phyloP scores from a whole-genome alignment of 64 coral and sea anemone genomes.

The Stylophora pistillata region DNA sequence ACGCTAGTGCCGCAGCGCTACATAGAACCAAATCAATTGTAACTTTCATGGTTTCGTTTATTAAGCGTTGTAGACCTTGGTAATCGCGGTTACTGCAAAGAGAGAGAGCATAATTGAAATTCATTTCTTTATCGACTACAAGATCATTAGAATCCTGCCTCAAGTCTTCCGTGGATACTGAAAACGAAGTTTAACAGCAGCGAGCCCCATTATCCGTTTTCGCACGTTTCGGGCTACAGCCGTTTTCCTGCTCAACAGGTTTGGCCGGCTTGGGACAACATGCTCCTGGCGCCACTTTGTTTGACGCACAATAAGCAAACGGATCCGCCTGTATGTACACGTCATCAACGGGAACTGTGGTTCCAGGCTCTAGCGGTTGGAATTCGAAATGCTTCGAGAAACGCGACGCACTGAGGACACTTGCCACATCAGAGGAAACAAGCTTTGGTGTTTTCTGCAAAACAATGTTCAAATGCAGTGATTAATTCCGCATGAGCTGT shows the following conservation, averaged over 20 bases:
- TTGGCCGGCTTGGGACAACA: constrained; percentile 15
- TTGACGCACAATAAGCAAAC: constrained; percentile 37
- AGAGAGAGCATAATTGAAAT: too few relatives aligned
- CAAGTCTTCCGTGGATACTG: background rate
- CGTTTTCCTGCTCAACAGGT: constrained; percentile 13
- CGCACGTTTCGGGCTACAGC: background rate
- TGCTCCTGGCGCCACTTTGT: background rate
- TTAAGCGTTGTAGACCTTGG: too few relatives aligned
- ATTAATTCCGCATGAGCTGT: too few relatives aligned
- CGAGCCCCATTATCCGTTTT: background rate
- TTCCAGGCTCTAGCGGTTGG: constrained; percentile 13
- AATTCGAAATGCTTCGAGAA: constrained; percentile 71
- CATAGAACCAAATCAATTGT: too few relatives aligned
- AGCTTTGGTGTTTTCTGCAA: constrained; percentile 28
- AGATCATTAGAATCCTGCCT: background rate
- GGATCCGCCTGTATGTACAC: constrained; percentile 59
- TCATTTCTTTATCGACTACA: background rate
- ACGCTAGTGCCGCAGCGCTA: too few relatives aligned
- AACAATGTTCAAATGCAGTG: too few relatives aligned
- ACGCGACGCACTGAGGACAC: constrained; percentile 37
- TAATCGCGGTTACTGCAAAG: too few relatives aligned
- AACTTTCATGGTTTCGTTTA: too few relatives aligned
- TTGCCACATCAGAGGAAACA: constrained; percentile 66
- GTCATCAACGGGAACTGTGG: constrained; percentile 27
- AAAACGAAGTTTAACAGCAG: background rate